A percentile compares a stretch with the other conserved stretches of the same genome.
Conservation (phyloP, 2,888 invertebrate genomes). For the Stenodera caucasica region DNA sequence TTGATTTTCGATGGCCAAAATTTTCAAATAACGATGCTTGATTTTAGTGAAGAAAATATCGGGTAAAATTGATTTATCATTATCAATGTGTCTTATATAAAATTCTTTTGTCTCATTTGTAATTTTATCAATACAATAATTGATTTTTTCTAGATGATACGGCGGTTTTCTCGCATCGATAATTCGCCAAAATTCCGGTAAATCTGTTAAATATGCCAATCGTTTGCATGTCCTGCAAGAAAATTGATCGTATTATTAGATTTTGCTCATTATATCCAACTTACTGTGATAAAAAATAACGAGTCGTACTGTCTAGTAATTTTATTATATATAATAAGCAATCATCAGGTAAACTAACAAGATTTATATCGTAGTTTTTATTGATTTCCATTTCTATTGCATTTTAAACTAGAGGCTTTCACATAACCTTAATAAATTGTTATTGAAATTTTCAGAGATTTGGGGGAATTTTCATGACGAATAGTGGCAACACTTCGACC, state of each 20-base stretch:
- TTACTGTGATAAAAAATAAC: not conserved
- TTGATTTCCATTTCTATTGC: not conserved
- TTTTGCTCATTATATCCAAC: not conserved
- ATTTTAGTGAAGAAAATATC: conserved; percentile 27
- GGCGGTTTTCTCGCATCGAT: conserved; percentile 45
- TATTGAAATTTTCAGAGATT: too few species aligned
- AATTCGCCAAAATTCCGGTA: conserved; percentile 42
- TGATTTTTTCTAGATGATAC: conserved; percentile 41
- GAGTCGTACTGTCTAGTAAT: not conserved
- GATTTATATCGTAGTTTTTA: not conserved
- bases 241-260: not conserved
- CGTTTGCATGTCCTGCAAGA: not conserved
- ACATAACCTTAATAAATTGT: not conserved
- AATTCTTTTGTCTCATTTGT: not conserved
- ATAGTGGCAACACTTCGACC: too few species aligned
- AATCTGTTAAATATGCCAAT: not conserved
- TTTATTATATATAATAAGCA: not conserved
- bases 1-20: conserved; percentile 51
- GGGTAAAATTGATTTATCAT: conserved; percentile 28
- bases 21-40: conserved; percentile 38
- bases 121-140: conserved; percentile 42
- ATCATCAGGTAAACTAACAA: not conserved
- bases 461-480: too few species aligned
- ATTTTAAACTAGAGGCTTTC: not conserved
- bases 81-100: conserved; percentile 14